A percentile compares a stretch with the other conserved stretches of the same genome.
phyloP scores from a whole-genome alignment of 2,888 invertebrate genomes.

The Synanthedon andrenaeformis region DNA sequence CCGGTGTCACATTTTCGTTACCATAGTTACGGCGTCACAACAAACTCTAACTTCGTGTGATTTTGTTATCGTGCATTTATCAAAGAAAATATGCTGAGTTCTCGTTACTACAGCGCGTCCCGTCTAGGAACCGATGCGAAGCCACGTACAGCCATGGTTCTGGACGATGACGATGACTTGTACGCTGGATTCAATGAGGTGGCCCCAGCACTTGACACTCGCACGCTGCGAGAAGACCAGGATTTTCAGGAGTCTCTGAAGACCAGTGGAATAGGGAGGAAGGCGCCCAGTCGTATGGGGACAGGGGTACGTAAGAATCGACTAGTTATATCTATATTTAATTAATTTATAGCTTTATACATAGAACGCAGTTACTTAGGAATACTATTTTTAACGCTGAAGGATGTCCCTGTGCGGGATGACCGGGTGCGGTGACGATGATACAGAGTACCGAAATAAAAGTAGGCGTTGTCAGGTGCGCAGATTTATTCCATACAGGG shows the following conservation, averaged over 20 bases:
- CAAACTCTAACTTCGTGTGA: constrained; percentile 15
- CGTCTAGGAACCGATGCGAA: constrained; percentile 46
- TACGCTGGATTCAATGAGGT: constrained; percentile 78
- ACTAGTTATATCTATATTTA: too few species aligned
- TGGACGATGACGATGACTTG: constrained; percentile 73
- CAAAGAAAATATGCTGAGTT: constrained; percentile 38
- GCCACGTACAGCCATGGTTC: constrained; percentile 46
- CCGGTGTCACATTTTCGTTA: background rate
- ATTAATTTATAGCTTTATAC: background rate
- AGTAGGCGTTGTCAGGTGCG: too few species aligned
- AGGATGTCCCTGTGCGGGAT: too few species aligned
- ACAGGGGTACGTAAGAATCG: constrained; percentile 41
- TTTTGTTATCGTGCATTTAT: background rate
- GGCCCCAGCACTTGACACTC: constrained; percentile 73
- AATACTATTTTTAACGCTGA: too few species aligned
- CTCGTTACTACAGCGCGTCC: constrained; percentile 52
- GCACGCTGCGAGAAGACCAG: constrained; percentile 79
- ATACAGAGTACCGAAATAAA: too few species aligned
- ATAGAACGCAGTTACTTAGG: too few species aligned
- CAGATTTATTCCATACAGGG: too few species aligned
- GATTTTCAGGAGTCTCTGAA: constrained; percentile 82
- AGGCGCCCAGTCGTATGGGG: constrained; percentile 69
- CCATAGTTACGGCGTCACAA: constrained; percentile 51
- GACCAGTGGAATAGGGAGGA: constrained; percentile 78
- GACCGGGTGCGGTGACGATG: too few species aligned